Percentiles rank a stretch among this genome's conserved stretches.
These are phyloP conservation scores for Neomorphus geoffroyi DNA, from an alignment of 2,797 vertebrate species.

Conservation along the genomic window DNA sequence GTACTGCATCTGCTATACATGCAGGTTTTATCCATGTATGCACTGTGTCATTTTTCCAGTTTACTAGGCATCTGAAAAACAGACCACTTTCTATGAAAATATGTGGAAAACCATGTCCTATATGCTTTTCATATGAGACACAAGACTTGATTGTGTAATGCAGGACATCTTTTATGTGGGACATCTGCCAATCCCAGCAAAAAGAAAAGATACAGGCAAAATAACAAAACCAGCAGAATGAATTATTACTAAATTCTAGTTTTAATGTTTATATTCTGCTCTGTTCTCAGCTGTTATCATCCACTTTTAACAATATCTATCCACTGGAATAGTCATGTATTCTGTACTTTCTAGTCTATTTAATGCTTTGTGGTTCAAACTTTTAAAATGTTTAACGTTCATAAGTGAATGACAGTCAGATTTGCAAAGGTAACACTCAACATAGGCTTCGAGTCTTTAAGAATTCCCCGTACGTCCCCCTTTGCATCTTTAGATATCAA, in stretches of 20 bases:
- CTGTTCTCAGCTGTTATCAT: not conserved
- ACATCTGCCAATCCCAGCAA: not conserved
- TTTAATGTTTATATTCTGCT: not conserved
- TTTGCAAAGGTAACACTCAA: not conserved
- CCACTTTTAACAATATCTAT: not conserved
- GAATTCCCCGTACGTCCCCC: not conserved
- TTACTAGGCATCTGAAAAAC: not conserved
- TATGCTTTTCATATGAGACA: slow-evolving; percentile 22
- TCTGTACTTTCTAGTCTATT: not conserved
- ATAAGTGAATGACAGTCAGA: not conserved
- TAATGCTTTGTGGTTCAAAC: not conserved
- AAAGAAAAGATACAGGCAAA: not conserved
- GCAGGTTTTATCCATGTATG: not conserved
- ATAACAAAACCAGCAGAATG: not conserved
- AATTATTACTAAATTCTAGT: not conserved
- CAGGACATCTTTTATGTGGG: not conserved
- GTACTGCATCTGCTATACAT: not conserved
- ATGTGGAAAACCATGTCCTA: not conserved
- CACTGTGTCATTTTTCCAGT: not conserved
- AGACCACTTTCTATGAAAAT: not conserved
- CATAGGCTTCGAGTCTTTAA: not conserved
- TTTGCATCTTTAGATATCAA: not conserved
- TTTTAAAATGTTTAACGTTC: not conserved
- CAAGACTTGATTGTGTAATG: not conserved
- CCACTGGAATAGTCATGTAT: not conserved